Evolutionary conservation across 2,113 vertebrate genomes (phyloP).

Genomic region (Malurus cyaneus): DNA sequence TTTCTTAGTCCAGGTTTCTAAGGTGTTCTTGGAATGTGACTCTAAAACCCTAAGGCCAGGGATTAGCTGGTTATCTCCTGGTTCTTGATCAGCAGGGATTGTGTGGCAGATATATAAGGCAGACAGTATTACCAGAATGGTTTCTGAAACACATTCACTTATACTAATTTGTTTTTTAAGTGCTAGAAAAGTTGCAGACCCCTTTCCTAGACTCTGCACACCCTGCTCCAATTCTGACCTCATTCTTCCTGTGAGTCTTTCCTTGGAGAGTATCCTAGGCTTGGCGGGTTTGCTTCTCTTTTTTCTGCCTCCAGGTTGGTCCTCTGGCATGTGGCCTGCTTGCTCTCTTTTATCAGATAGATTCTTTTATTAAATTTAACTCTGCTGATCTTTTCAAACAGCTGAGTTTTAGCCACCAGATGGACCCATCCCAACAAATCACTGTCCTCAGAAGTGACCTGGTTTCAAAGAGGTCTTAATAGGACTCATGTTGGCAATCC

Average conservation of each 20-base stretch:
- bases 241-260: constrained; percentile 40
- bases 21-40: constrained; percentile 10
- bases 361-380: not conserved
- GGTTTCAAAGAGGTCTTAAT: not conserved
- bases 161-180: not conserved
- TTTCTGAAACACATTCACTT: not conserved
- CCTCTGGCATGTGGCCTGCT: not conserved
- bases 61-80: not conserved
- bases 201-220: not conserved
- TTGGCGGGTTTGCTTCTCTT: not conserved
- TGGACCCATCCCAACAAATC: not conserved
- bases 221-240: constrained; percentile 31
- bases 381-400: not conserved
- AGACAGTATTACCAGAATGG: not conserved
- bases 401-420: not conserved
- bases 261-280: constrained; percentile 30
- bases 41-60: not conserved
- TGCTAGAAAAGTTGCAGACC: constrained; percentile 12
- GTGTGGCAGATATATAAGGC: not conserved
- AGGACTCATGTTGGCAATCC: not conserved
- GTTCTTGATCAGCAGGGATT: not conserved
- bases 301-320: constrained; percentile 28
- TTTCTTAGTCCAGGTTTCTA: constrained; percentile 16
- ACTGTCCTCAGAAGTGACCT: not conserved
- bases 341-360: constrained; percentile 8